Percentiles rank a stretch among this genome's conserved stretches.
These are phyloP conservation scores for Todiramphus saurophagus DNA, from an alignment of 2,113 vertebrate species.

Conservation along the genomic window DNA sequence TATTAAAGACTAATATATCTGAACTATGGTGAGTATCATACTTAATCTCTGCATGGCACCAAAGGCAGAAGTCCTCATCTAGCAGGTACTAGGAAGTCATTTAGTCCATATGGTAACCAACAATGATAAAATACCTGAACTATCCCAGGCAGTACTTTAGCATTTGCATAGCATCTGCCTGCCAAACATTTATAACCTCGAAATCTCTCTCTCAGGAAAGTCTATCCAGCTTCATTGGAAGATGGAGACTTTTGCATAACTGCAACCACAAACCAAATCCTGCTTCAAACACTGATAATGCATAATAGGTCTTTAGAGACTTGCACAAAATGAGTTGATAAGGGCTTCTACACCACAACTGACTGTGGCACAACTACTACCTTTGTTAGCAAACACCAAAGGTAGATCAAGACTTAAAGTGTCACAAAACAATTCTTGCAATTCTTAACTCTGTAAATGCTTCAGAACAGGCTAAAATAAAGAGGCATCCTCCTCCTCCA, in stretches of 20 bases:
- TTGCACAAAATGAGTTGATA: neutral
- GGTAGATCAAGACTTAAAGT: neutral
- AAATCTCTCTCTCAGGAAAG: neutral
- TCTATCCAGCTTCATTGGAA: neutral
- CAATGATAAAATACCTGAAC: neutral
- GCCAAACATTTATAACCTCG: neutral
- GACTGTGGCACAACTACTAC: neutral
- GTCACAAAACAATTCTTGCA: neutral
- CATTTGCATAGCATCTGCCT: neutral
- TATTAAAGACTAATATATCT: neutral
- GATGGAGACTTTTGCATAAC: neutral
- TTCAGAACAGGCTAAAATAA: neutral
- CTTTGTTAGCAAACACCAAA: neutral
- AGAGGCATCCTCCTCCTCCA: neutral
- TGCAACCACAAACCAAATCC: constrained; percentile 22
- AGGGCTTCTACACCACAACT: neutral
- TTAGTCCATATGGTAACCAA: neutral
- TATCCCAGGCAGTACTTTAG: too few species aligned
- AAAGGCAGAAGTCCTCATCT: neutral
- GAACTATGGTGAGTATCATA: neutral
- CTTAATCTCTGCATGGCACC: neutral
- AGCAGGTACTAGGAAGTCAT: neutral
- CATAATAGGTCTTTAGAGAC: neutral
- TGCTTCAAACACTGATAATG: neutral
- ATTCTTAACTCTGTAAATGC: neutral